Conservation (phyloP, 2,113 vertebrate species). For the Boleophthalmus pectinirostris region DNA sequence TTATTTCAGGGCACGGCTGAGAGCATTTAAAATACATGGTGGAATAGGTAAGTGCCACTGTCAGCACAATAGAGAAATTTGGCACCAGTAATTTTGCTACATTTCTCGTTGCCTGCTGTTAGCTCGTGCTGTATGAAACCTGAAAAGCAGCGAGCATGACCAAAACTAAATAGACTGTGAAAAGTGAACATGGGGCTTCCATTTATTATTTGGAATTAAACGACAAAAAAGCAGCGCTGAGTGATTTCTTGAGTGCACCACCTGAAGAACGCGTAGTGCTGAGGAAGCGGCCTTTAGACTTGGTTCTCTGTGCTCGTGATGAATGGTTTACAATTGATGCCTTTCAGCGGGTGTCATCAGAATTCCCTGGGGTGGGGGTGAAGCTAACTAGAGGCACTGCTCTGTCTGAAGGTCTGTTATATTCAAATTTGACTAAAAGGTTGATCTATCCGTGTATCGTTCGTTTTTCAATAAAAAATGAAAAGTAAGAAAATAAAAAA, state of each 20-base stretch:
- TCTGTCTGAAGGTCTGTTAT: too few relatives aligned
- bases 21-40: background rate
- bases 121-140: conserved; percentile 6
- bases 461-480: too few relatives aligned
- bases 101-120: background rate
- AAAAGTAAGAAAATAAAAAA: too few relatives aligned
- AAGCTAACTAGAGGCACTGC: too few relatives aligned
- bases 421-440: too few relatives aligned
- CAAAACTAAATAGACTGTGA: conserved; percentile 17
- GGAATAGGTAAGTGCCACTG: background rate
- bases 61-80: background rate
- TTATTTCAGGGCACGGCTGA: background rate
- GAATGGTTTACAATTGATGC: conserved; percentile 35
- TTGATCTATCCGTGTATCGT: too few relatives aligned
- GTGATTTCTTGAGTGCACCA: conserved; percentile 11
- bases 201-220: conserved; percentile 20
- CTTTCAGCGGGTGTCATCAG: too few relatives aligned
- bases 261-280: conserved; percentile 20
- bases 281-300: conserved; percentile 53
- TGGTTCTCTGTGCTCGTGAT: conserved; percentile 41
- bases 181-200: conserved; percentile 38
- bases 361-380: too few relatives aligned
- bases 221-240: conserved; percentile 11
- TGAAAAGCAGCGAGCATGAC: conserved; percentile 23
- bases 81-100: background rate